Base-by-base conservation (phyloP, 2,888 invertebrate genomes). In the Philereme transversata region DNA sequence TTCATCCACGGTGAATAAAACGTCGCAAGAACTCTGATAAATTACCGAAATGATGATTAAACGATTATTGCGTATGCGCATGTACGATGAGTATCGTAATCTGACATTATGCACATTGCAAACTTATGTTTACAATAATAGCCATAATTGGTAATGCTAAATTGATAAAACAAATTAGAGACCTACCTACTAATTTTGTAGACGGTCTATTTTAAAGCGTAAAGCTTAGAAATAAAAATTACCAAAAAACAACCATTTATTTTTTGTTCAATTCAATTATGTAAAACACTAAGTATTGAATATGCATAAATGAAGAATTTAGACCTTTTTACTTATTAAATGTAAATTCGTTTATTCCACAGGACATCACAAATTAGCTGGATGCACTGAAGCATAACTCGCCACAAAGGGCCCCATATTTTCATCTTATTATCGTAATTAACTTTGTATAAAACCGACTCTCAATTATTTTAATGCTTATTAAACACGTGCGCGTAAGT, bases 361-460 rank as follows among this genome's bases (percentile, higher is more conserved):
- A 89, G 90, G 91, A 90, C 83, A 85, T 90, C 83, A 81, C 90
- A 84, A 90, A 91, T 90, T 91, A 88, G 82, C 81, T 67, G 78
- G 74, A 81, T 77, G 72, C 89, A 81, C 78, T 87, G 85, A 78
- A 78, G 84, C 88, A 82, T 75, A 75, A 74, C 84, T 73, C 73
- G 79, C 81, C 84, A 79, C 86, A 85, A 83, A 74, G 74, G 68
- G 73, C 78, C 83, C 81, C 80, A 83, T 80, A 79, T 84, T 84
- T 82, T 75, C 70, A 77, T 77, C 79, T 84, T 82, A 91, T 92
- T 90, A 88, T 86, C 77, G 78, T 90, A 88, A 92, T 92, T 90
- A 88, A 85, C 81, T 84, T 79, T 74, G 86, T 87, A 90, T 89
- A 90, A 91, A 90, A 89, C 87, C 83, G 78, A 86, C 76, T 78